Conservation (phyloP, 2,888 invertebrate species). For the Ptilodon capucinus region DNA sequence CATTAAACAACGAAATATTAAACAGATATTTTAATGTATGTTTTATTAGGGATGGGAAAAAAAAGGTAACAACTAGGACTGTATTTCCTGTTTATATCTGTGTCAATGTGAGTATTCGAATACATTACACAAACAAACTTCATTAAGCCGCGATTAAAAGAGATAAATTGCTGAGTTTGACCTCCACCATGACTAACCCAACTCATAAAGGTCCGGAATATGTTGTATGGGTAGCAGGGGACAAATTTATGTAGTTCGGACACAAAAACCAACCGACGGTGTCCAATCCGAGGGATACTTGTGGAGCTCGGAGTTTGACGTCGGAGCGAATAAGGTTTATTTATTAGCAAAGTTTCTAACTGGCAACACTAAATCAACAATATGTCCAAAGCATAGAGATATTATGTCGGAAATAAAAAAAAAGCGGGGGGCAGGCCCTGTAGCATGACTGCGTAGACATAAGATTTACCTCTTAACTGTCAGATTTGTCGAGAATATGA, state of each 20-base stretch:
- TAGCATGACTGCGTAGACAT: no score
- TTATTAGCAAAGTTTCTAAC: slow-evolving; percentile 77
- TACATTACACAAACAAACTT: slow-evolving; percentile 48
- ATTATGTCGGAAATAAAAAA: background rate
- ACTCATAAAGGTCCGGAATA: slow-evolving; percentile 73
- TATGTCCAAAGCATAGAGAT: slow-evolving; percentile 44
- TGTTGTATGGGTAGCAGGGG: slow-evolving; percentile 62
- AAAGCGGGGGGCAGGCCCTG: no score
- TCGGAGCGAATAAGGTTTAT: slow-evolving; percentile 75
- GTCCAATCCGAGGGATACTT: slow-evolving; percentile 67
- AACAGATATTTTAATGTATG: no score
- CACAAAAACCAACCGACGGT: slow-evolving; percentile 64
- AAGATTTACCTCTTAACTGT: no score
- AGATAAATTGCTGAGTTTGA: slow-evolving; percentile 69
- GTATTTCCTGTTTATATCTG: background rate
- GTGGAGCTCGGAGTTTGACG: slow-evolving; percentile 71
- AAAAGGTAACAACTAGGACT: no score
- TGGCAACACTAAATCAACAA: slow-evolving; percentile 73
- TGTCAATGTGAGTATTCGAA: background rate
- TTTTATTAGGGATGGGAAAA: no score
- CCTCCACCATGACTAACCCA: slow-evolving; percentile 61
- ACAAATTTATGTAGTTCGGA: slow-evolving; percentile 68
- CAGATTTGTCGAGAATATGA: no score
- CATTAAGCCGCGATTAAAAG: slow-evolving; percentile 70
- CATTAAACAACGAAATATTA: no score